These are phyloP conservation scores for Schizopygopsis pylzovi DNA, from an alignment of 2,797 vertebrate genomes.

Conservation along the genomic window DNA sequence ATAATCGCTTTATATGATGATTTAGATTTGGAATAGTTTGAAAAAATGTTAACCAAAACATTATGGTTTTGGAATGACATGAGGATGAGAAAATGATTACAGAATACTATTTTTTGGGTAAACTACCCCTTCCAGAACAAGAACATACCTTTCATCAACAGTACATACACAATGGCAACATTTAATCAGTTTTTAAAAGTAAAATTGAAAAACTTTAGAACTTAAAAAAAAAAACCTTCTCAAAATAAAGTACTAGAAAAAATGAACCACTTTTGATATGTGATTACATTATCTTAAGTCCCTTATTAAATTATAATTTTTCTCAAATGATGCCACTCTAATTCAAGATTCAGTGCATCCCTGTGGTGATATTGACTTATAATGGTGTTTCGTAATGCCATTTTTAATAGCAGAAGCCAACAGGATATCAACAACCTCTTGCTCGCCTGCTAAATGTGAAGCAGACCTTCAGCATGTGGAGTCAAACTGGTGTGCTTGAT, in stretches of 20 bases:
- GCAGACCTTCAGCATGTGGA: slow-evolving; percentile 10
- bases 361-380: slow-evolving; percentile 24
- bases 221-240: background rate
- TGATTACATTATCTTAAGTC: slow-evolving; percentile 1
- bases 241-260: background rate
- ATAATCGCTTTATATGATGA: background rate
- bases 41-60: background rate
- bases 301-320: slow-evolving; percentile 19
- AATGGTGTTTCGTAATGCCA: slow-evolving; percentile 37
- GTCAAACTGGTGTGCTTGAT: slow-evolving; percentile 16
- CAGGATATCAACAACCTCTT: background rate
- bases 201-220: background rate
- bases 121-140: background rate
- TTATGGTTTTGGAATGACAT: background rate
- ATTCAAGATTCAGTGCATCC: slow-evolving; percentile 34
- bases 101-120: background rate
- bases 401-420: slow-evolving; percentile 21
- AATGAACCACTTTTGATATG: slow-evolving; percentile 5
- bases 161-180: background rate
- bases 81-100: background rate
- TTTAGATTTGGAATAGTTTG: background rate
- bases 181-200: background rate
- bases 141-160: background rate
- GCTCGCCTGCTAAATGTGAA: slow-evolving; percentile 28
- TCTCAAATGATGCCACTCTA: slow-evolving; percentile 32